Conservation (phyloP, 2,113 vertebrate species). For the Pluvialis apricaria region DNA sequence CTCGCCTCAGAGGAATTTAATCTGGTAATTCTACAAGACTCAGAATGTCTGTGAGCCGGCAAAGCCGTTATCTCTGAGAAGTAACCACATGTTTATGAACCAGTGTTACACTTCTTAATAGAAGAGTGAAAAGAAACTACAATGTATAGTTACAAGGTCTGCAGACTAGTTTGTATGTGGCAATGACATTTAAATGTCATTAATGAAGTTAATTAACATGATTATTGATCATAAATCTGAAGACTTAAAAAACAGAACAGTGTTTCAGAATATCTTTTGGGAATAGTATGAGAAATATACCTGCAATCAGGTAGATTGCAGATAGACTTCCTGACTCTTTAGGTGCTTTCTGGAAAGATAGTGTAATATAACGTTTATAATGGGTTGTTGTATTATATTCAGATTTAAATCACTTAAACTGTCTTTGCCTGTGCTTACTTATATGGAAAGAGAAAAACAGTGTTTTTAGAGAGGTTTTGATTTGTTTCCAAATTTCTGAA, state of each 20-base stretch:
- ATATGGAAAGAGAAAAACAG: not conserved
- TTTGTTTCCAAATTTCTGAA: not conserved
- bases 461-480: not conserved
- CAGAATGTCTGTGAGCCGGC: not conserved
- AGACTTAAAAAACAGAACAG: not conserved
- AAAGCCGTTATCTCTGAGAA: not conserved
- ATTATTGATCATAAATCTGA: not conserved
- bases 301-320: not conserved
- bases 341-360: not conserved
- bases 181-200: not conserved
- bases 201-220: not conserved
- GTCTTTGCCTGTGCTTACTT: not conserved
- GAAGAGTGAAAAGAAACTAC: not conserved
- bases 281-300: not conserved
- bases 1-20: not conserved
- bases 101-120: not conserved
- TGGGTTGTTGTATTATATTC: not conserved
- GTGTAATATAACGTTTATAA: not conserved
- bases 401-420: not conserved
- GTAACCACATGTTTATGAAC: not conserved
- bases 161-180: not conserved
- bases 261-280: not conserved
- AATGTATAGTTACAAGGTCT: not conserved
- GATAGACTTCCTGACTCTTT: not conserved
- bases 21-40: not conserved